Conservation (phyloP, 2,888 invertebrate genomes). For the Platycheirus albimanus region DNA sequence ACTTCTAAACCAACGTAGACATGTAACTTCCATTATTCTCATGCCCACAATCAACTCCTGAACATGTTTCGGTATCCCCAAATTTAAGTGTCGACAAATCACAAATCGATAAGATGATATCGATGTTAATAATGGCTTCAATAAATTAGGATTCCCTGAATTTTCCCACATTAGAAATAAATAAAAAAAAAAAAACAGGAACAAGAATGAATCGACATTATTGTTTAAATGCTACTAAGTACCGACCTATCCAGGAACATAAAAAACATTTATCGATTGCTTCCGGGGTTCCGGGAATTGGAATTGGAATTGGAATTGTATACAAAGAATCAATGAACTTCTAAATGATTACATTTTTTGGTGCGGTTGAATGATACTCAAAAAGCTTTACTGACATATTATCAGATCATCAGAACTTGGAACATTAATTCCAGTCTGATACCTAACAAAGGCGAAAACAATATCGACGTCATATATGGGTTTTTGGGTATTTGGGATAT, state of each 20-base stretch:
- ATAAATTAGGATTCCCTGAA: neutral
- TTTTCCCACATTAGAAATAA: neutral
- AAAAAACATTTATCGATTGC: neutral
- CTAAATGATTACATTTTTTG: constrained; percentile 16
- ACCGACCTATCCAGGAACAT: neutral
- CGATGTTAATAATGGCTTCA: constrained; percentile 1
- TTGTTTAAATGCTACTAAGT: neutral
- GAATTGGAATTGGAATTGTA: neutral
- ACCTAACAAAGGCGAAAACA: neutral
- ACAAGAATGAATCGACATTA: neutral
- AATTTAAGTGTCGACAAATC: constrained; percentile 7
- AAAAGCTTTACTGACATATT: constrained; percentile 9
- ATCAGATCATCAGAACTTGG: neutral
- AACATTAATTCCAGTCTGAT: constrained; percentile 13
- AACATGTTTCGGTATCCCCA: neutral
- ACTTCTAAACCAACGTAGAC: neutral
- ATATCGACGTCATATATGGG: neutral
- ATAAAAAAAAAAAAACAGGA: neutral
- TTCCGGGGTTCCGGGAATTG: neutral
- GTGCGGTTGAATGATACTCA: constrained; percentile 4
- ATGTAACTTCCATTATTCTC: neutral
- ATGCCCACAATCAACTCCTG: neutral
- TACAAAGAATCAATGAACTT: neutral
- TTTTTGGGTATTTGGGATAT: too few species aligned
- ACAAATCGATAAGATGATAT: constrained; percentile 5